Evolutionary conservation across 2,888 invertebrate genomes (phyloP).

Genomic region (Eueremaeus valkanovi): DNA sequence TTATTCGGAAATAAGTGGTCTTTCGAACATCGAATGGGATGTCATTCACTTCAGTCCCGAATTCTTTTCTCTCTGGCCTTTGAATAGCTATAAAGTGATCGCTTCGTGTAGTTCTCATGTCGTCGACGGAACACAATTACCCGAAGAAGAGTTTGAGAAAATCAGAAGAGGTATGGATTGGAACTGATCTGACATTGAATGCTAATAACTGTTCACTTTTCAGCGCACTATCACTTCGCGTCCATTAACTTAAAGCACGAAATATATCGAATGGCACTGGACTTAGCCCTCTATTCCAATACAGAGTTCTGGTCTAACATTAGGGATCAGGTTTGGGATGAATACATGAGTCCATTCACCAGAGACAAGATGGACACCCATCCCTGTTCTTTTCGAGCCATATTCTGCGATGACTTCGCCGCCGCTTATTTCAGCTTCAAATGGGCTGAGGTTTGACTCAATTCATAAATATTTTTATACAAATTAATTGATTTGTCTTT

Average conservation of each 20-base stretch:
- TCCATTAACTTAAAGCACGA: constrained; percentile 74
- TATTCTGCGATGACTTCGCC: constrained; percentile 76
- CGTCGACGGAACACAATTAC: constrained; percentile 66
- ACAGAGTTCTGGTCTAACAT: constrained; percentile 77
- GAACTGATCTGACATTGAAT: too few relatives aligned
- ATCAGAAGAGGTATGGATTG: constrained; percentile 56
- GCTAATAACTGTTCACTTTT: constrained; percentile 44
- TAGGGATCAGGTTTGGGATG: constrained; percentile 71
- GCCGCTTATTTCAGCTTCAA: constrained; percentile 77
- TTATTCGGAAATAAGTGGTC: constrained; percentile 73
- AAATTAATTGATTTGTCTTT: neutral
- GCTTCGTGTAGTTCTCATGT: constrained; percentile 68
- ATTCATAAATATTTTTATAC: neutral
- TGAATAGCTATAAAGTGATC: constrained; percentile 52
- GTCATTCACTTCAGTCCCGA: constrained; percentile 76
- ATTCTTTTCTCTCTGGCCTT: constrained; percentile 71
- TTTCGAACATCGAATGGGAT: constrained; percentile 89
- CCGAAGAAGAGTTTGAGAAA: constrained; percentile 63
- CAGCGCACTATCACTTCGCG: constrained; percentile 67
- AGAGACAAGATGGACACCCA: constrained; percentile 74
- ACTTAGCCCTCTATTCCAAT: constrained; percentile 60
- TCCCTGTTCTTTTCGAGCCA: constrained; percentile 75
- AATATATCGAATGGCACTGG: constrained; percentile 73
- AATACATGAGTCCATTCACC: constrained; percentile 67
- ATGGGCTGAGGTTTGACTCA: constrained; percentile 63